phyloP scores from a whole-genome alignment of 2,888 invertebrate species.

The Orchesella flavescens region DNA sequence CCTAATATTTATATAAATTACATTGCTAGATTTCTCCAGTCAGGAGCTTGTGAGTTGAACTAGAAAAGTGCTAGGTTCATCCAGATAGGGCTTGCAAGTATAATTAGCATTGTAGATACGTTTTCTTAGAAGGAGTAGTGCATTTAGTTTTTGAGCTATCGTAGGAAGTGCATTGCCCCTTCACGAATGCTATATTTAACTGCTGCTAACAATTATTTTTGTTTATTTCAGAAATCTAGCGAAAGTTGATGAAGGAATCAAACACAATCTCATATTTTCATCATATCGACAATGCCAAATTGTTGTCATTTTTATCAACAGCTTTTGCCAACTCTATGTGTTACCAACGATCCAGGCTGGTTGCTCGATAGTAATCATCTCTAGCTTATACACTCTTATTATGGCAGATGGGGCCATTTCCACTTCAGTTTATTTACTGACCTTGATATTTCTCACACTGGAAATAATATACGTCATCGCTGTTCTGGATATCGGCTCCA shows the following conservation, averaged over 20 bases:
- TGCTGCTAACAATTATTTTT: too few species aligned
- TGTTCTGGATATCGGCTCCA: background rate
- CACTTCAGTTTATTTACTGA: background rate
- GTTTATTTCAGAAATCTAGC: background rate
- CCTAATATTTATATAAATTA: too few species aligned
- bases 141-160: too few species aligned
- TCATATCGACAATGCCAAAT: background rate
- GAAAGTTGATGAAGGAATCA: background rate
- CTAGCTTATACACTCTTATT: background rate
- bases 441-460: background rate
- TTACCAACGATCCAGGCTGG: background rate
- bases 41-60: too few species aligned
- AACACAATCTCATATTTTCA: background rate
- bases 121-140: too few species aligned
- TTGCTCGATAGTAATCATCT: background rate
- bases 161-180: too few species aligned
- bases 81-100: too few species aligned
- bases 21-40: too few species aligned
- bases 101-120: too few species aligned
- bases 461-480: background rate
- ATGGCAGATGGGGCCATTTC: background rate
- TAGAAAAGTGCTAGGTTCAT: too few species aligned
- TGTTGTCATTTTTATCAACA: background rate
- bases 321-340: background rate
- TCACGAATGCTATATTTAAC: too few species aligned